Evolutionary conservation across 2,888 invertebrate species (phyloP), one percentile per base, ranked within the genome.

Genomic region (Nysson spinosus): DNA sequence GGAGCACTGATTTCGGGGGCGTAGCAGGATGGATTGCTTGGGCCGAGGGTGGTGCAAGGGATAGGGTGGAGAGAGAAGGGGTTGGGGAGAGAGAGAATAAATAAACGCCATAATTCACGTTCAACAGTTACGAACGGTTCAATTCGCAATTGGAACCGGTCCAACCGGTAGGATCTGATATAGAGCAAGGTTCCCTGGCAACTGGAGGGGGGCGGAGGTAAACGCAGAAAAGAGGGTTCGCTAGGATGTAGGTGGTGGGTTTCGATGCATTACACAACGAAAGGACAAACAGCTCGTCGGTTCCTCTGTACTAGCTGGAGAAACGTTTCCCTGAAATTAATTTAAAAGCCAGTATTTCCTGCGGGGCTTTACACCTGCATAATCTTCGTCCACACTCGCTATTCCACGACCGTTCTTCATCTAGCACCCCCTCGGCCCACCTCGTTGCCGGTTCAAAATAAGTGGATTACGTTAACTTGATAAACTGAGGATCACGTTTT

Each of bases 21-120:
- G 63, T 64, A 37, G 63, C 37, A 61, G 58, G 65, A 69, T 61
- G 44, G 66, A 66, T 60, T 51, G 56, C 22, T 57, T 56, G 61
- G 54, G 69, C 55, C 61, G 55, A 57, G 32, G 42, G 35, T 20
- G 51, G 46, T 35, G 49, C 34, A 50, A 39, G 63, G 63, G 54
- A 37, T 44, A 40, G 61, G 43, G 22, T 11, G 28, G 19, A 64
- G 44, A 19, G 60, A 39, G 51, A 24, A 51, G 17, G 24, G 40
- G 42, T 17, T 40, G 44, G 67, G 42, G 54, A 58, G 60, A 69
- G 60, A 50, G 49, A 77, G 78, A 79, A 77, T 78, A 82, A 81
- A 82, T 80, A 81, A 81, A 80, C 74, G 80, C 79, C 80, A 81
- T 84, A 84, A 84, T 79, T 84, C 83, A 82, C 82, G 83, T 81